These are phyloP conservation scores for Paramacrobiotus metropolitanus DNA, from an alignment of 1,140 invertebrate species.

Conservation along the genomic window DNA sequence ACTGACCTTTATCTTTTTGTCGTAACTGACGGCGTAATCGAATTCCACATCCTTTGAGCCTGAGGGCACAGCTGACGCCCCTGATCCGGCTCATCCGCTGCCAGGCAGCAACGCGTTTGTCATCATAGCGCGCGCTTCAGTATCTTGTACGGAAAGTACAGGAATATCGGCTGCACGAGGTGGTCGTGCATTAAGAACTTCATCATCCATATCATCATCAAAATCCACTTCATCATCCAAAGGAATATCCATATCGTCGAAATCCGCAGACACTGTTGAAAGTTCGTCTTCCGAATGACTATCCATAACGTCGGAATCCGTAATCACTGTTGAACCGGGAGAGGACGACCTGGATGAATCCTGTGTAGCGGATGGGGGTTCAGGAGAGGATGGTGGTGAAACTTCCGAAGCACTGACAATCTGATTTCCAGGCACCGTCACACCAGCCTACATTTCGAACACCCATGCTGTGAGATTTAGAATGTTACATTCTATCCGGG, in stretches of 20 bases:
- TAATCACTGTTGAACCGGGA: background rate
- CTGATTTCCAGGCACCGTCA: background rate
- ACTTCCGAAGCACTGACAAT: slow-evolving; percentile 3
- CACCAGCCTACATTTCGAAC: background rate
- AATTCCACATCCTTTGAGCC: slow-evolving; percentile 88
- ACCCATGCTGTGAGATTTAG: too few relatives aligned
- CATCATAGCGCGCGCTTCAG: slow-evolving; percentile 3
- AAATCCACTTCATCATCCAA: too few relatives aligned
- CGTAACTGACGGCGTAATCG: slow-evolving; percentile 96
- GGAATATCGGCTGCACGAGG: background rate
- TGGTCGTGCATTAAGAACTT: background rate
- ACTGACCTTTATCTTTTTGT: slow-evolving; percentile 90
- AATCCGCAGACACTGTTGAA: too few relatives aligned
- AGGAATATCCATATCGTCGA: too few relatives aligned
- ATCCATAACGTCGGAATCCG: background rate
- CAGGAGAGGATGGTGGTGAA: slow-evolving; percentile 12
- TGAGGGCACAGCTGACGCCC: slow-evolving; percentile 16
- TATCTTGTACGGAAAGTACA: background rate
- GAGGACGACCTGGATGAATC: slow-evolving; percentile 13
- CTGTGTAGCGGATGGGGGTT: slow-evolving; percentile 12
- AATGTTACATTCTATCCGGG: too few relatives aligned
- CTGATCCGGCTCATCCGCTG: slow-evolving; percentile 6
- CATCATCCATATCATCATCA: too few relatives aligned
- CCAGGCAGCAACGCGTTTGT: background rate
- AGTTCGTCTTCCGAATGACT: too few relatives aligned